A percentile compares a stretch with the other conserved stretches of the same genome.
Evolutionary conservation across 2,113 vertebrate species (phyloP).

Genomic region (Ammodytes dubius): DNA sequence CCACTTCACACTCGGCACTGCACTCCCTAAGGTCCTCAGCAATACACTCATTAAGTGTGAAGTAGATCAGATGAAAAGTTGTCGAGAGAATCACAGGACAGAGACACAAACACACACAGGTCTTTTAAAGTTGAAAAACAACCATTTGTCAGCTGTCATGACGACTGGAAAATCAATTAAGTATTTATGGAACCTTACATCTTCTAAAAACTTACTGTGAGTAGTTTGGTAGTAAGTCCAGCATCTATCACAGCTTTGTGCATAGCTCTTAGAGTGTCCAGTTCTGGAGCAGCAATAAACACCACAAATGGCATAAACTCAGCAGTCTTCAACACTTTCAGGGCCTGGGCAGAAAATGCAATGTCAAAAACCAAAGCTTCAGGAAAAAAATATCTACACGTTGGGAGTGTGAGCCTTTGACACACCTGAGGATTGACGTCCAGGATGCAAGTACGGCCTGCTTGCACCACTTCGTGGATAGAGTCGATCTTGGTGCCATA

Average conservation of each 20-base stretch:
- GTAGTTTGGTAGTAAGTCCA: slow-evolving; percentile 96
- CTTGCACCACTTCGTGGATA: slow-evolving; percentile 94
- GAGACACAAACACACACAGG: no score
- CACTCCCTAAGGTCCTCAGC: no score
- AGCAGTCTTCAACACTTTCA: slow-evolving; percentile 95
- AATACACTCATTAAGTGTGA: no score
- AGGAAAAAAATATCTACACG: background rate
- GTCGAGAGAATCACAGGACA: no score
- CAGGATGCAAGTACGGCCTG: slow-evolving; percentile 95
- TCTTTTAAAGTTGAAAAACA: background rate
- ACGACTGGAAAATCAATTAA: background rate
- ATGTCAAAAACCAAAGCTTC: background rate
- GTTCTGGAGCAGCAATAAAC: slow-evolving; percentile 96
- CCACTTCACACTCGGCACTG: no score
- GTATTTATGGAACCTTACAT: background rate
- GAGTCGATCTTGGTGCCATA: slow-evolving; percentile 99
- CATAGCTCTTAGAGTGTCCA: slow-evolving; percentile 95
- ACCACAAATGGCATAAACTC: slow-evolving; percentile 99
- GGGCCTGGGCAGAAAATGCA: slow-evolving; percentile 85
- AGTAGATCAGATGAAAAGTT: no score
- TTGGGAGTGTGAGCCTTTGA: background rate
- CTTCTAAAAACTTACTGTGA: slow-evolving; percentile 88
- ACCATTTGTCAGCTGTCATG: background rate
- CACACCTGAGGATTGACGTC: slow-evolving; percentile 97
- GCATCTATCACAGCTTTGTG: slow-evolving; percentile 98